Evolutionary conservation across 2,888 invertebrate genomes (phyloP).

Genomic region (Crepidodera aurea): DNA sequence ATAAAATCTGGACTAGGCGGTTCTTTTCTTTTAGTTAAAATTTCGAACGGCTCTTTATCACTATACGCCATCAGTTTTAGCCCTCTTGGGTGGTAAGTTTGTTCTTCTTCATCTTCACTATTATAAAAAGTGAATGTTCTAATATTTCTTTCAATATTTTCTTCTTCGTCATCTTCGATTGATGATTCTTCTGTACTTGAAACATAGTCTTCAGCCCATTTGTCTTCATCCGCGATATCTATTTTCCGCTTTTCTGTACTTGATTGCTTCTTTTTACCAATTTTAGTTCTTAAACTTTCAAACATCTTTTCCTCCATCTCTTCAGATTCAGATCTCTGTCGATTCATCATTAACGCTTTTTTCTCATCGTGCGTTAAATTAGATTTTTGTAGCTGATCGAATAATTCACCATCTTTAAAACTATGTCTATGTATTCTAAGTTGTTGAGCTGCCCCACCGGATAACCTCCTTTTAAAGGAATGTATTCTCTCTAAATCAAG

Average conservation of each 20-base stretch:
- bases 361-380: constrained; percentile 46
- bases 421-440: constrained; percentile 50
- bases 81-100: constrained; percentile 74
- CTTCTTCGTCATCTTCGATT: constrained; percentile 53
- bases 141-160: constrained; percentile 34
- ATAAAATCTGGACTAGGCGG: constrained; percentile 74
- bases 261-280: constrained; percentile 44
- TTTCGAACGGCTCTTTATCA: constrained; percentile 64
- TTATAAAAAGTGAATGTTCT: constrained; percentile 29
- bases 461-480: constrained; percentile 62
- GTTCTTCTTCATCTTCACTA: constrained; percentile 63
- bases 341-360: constrained; percentile 47
- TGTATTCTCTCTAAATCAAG: constrained; percentile 61
- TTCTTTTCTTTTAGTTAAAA: constrained; percentile 69
- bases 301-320: constrained; percentile 58
- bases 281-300: constrained; percentile 53
- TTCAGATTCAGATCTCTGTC: constrained; percentile 56
- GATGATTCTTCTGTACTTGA: constrained; percentile 55
- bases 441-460: constrained; percentile 59
- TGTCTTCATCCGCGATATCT: constrained; percentile 55
- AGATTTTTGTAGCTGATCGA: constrained; percentile 51
- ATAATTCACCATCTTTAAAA: constrained; percentile 52
- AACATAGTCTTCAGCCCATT: constrained; percentile 62
- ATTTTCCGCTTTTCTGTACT: constrained; percentile 52
- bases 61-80: constrained; percentile 61